Conservation (phyloP, 2,113 vertebrate species). For the Accipiter virgatus region DNA sequence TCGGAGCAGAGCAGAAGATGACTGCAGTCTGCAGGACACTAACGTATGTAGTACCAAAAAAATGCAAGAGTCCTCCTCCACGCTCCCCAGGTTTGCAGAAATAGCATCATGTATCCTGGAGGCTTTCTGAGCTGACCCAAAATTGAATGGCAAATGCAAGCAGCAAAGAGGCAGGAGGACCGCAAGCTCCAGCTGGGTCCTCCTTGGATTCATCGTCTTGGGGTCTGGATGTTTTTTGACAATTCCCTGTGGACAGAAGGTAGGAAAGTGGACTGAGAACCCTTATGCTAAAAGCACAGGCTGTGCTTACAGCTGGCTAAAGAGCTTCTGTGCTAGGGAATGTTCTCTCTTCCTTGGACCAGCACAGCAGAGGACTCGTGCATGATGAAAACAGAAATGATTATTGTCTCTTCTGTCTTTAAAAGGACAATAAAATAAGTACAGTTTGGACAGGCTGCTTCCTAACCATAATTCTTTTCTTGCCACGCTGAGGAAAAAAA, state of each 20-base stretch:
- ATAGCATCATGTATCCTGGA: neutral
- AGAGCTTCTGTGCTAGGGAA: neutral
- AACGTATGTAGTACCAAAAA: neutral
- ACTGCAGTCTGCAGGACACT: neutral
- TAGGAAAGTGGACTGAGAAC: neutral
- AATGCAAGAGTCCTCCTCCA: neutral
- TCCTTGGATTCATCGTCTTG: neutral
- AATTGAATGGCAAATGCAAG: neutral
- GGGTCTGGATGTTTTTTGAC: neutral
- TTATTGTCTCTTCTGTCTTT: neutral
- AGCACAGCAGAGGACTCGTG: neutral
- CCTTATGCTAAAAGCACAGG: neutral
- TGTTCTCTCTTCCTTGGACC: neutral
- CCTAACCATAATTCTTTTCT: neutral
- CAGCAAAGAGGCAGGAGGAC: neutral
- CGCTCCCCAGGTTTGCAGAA: neutral
- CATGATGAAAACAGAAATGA: neutral
- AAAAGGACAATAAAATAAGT: neutral
- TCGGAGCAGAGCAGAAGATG: neutral
- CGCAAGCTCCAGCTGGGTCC: neutral
- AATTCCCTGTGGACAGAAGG: neutral
- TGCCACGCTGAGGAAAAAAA: neutral
- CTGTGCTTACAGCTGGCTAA: neutral
- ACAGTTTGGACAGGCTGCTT: neutral
- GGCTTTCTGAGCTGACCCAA: neutral